Conservation (phyloP, 1,140 invertebrate genomes). For the Limonius californicus region DNA sequence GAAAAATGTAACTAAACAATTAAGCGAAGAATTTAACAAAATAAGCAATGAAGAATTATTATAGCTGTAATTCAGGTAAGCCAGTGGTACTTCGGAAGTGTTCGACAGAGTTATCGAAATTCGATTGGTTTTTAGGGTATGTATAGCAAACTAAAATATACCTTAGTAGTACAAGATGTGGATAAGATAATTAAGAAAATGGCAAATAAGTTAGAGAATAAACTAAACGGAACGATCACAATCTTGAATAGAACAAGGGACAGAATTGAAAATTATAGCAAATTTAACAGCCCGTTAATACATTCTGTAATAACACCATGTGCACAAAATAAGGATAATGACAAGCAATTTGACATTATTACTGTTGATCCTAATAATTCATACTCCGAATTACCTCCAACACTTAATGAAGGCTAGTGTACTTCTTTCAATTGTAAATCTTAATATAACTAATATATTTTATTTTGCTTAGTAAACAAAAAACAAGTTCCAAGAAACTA, state of each 20-base stretch:
- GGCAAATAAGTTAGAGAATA: slow-evolving; percentile 45
- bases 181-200: slow-evolving; percentile 45
- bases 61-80: slow-evolving; percentile 55
- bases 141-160: slow-evolving; percentile 48
- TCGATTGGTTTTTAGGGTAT: slow-evolving; percentile 46
- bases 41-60: slow-evolving; percentile 55
- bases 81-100: too few relatives aligned
- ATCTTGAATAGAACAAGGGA: slow-evolving; percentile 42
- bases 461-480: slow-evolving; percentile 33
- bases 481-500: slow-evolving; percentile 27
- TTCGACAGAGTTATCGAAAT: too few relatives aligned
- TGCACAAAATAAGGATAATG: slow-evolving; percentile 24
- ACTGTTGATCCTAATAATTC: slow-evolving; percentile 20
- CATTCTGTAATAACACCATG: slow-evolving; percentile 29
- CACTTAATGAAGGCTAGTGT: slow-evolving; percentile 23
- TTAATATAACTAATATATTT: too few relatives aligned
- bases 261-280: slow-evolving; percentile 32
- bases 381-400: slow-evolving; percentile 22
- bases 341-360: slow-evolving; percentile 16
- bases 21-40: slow-evolving; percentile 37
- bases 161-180: slow-evolving; percentile 31
- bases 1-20: slow-evolving; percentile 23
- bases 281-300: slow-evolving; percentile 8
- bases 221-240: slow-evolving; percentile 47
- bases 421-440: too few relatives aligned